A percentile compares a stretch with the other conserved stretches of the same genome.
phyloP scores from a whole-genome alignment of 1,140 invertebrate species.

The Tetramorium simillimum region DNA sequence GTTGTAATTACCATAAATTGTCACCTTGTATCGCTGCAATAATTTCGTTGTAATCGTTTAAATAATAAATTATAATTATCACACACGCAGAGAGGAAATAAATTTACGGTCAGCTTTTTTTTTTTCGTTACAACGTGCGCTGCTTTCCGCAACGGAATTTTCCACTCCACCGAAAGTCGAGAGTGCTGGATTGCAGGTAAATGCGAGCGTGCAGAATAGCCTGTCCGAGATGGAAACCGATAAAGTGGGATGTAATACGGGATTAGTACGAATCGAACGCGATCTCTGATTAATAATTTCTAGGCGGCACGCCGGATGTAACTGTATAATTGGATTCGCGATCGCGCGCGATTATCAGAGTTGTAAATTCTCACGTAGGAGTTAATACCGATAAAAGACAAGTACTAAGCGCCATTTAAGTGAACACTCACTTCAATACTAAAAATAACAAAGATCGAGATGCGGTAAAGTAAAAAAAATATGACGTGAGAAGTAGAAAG shows the following conservation, averaged over 20 bases:
- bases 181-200: conserved; percentile 49
- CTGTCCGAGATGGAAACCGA: conserved; percentile 58
- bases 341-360: background rate
- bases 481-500: background rate
- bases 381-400: background rate
- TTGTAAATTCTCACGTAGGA: conserved; percentile 27
- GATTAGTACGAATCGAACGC: conserved; percentile 55
- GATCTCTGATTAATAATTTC: conserved; percentile 68
- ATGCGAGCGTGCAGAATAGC: conserved; percentile 53
- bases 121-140: background rate
- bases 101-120: background rate
- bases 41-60: background rate
- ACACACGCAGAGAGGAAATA: background rate
- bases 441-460: background rate
- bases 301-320: conserved; percentile 11
- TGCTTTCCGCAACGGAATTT: conserved; percentile 40
- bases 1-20: background rate
- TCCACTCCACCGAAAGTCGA: conserved; percentile 7
- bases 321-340: conserved; percentile 52
- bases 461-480: background rate
- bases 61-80: conserved; percentile 12
- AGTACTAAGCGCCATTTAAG: background rate
- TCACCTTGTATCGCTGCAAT: background rate
- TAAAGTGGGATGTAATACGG: conserved; percentile 56
- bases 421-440: background rate